Conservation (phyloP, 2,888 invertebrate genomes). For the Phorcus lineatus region DNA sequence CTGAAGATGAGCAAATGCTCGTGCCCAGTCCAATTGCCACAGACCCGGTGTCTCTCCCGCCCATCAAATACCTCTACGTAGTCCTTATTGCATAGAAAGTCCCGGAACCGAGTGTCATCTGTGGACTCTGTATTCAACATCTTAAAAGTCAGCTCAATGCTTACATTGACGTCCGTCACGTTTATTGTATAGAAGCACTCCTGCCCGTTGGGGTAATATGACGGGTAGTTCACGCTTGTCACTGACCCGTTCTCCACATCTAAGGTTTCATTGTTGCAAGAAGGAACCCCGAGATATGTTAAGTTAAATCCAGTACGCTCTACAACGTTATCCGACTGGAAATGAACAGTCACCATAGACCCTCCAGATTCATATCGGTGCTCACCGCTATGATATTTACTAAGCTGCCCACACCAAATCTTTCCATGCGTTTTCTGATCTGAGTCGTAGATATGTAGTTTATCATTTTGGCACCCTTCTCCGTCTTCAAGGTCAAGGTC, state of each 20-base stretch:
- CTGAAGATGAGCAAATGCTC: conserved; percentile 48
- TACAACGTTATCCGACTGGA: conserved; percentile 30
- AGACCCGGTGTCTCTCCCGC: conserved; percentile 36
- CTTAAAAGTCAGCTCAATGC: conserved; percentile 49
- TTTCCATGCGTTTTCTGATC: background rate
- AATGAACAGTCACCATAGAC: conserved; percentile 33
- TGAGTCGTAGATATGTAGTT: conserved; percentile 21
- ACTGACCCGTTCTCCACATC: conserved; percentile 75
- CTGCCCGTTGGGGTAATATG: conserved; percentile 45
- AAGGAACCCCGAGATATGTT: conserved; percentile 33
- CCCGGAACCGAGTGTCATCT: conserved; percentile 32
- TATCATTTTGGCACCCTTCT: conserved; percentile 19
- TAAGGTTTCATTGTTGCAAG: conserved; percentile 46
- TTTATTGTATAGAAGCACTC: conserved; percentile 46
- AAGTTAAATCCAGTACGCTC: conserved; percentile 42
- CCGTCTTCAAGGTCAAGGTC: conserved; percentile 32
- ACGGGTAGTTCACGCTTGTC: conserved; percentile 80
- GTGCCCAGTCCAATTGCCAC: conserved; percentile 54
- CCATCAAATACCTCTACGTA: conserved; percentile 51
- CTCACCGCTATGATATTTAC: background rate
- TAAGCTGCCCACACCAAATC: conserved; percentile 7
- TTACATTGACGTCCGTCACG: conserved; percentile 4
- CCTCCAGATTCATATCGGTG: conserved; percentile 34
- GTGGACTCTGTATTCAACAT: conserved; percentile 51
- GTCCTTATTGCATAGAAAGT: conserved; percentile 48